phyloP scores from a whole-genome alignment of 2,888 invertebrate genomes.

The Cephus pulcher region DNA sequence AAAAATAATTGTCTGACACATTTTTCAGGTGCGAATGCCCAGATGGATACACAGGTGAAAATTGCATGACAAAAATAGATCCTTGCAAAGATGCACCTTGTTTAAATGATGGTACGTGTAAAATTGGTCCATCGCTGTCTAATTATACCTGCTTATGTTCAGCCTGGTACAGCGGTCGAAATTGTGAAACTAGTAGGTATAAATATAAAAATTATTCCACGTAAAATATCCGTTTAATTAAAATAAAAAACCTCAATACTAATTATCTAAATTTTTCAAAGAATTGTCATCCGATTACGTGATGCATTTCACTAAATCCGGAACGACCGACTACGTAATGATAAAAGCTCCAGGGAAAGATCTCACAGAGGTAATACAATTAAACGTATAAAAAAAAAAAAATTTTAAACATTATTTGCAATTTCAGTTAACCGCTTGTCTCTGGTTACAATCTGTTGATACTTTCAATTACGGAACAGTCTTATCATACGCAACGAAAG shows the following conservation, averaged over 20 bases:
- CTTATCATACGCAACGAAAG: slow-evolving; percentile 74
- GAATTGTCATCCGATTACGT: slow-evolving; percentile 69
- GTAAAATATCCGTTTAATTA: background rate
- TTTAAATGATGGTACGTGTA: slow-evolving; percentile 67
- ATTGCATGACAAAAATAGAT: slow-evolving; percentile 67
- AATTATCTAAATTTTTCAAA: slow-evolving; percentile 33
- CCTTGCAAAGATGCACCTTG: slow-evolving; percentile 63
- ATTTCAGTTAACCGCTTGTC: slow-evolving; percentile 70
- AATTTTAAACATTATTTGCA: slow-evolving; percentile 3
- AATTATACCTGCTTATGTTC: slow-evolving; percentile 68
- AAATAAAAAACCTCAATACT: background rate
- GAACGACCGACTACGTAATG: slow-evolving; percentile 72
- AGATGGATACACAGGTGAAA: slow-evolving; percentile 68
- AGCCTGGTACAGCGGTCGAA: slow-evolving; percentile 66
- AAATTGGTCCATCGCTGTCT: slow-evolving; percentile 42
- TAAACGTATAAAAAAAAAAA: background rate
- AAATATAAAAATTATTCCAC: background rate
- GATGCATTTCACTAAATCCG: slow-evolving; percentile 70
- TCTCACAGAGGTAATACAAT: slow-evolving; percentile 64
- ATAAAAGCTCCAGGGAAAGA: slow-evolving; percentile 67
- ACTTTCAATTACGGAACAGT: slow-evolving; percentile 76
- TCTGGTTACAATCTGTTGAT: slow-evolving; percentile 76
- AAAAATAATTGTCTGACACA: background rate
- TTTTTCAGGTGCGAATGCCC: slow-evolving; percentile 70
- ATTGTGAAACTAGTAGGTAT: slow-evolving; percentile 67